phyloP scores from a whole-genome alignment of 2,797 vertebrate genomes.

The Emys orbicularis region DNA sequence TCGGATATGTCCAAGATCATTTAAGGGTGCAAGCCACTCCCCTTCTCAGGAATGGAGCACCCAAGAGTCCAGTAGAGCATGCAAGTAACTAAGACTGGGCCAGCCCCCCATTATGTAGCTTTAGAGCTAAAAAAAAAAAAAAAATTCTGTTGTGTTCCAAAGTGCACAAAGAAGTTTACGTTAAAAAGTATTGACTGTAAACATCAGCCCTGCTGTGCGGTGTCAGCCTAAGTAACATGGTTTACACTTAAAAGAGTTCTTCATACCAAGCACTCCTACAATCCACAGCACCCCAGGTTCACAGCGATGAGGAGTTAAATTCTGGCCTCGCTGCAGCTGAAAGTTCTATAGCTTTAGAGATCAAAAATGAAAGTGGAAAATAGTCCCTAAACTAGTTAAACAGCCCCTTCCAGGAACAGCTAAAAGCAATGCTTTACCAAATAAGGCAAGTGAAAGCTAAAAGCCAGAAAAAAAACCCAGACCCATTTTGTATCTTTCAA shows the following conservation, averaged over 20 bases:
- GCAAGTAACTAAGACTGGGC: constrained; percentile 7
- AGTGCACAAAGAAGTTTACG: constrained; percentile 7
- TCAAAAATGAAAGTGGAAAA: constrained; percentile 67
- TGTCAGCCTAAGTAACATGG: background rate
- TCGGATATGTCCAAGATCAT: background rate
- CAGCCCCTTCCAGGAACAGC: constrained; percentile 76
- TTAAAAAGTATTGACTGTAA: background rate
- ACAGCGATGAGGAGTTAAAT: background rate
- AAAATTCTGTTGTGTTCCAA: background rate
- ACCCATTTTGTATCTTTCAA: constrained; percentile 21
- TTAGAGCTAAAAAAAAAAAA: background rate
- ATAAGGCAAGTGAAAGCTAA: constrained; percentile 86
- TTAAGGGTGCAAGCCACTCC: background rate
- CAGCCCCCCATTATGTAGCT: background rate
- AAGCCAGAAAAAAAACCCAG: constrained; percentile 58
- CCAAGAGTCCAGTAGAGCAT: background rate
- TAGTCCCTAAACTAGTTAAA: constrained; percentile 46
- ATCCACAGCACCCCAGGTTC: background rate
- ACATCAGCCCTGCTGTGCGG: background rate
- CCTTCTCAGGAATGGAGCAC: background rate
- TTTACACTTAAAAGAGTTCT: background rate
- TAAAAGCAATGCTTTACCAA: constrained; percentile 86
- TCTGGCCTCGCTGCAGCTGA: background rate
- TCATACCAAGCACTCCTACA: background rate
- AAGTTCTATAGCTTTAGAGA: constrained; percentile 12